A percentile compares a stretch with the other conserved stretches of the same genome.
Evolutionary conservation across 2,888 invertebrate genomes (phyloP).

Genomic region (Ecliptopera silaceata): DNA sequence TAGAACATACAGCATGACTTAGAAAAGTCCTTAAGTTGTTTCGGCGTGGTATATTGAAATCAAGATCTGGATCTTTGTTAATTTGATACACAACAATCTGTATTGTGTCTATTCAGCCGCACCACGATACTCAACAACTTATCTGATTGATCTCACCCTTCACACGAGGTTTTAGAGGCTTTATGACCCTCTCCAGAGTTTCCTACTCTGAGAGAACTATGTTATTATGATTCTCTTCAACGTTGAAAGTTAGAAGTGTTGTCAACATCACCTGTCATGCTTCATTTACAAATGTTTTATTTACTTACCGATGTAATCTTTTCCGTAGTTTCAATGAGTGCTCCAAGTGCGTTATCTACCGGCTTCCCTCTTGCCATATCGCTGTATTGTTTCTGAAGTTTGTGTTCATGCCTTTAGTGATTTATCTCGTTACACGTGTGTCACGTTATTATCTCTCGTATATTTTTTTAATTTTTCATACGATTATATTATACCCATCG

Average conservation of each 20-base stretch:
- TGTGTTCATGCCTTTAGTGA: background rate
- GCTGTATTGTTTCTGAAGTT: conserved; percentile 8
- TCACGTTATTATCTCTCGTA: conserved; percentile 21
- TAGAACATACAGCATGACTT: too few relatives aligned
- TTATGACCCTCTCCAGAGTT: conserved; percentile 16
- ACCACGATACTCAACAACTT: background rate
- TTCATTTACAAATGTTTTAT: conserved; percentile 30
- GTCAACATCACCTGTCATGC: conserved; percentile 28
- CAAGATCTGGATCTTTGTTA: too few relatives aligned
- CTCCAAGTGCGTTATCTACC: conserved; percentile 19
- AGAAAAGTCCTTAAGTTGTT: too few relatives aligned
- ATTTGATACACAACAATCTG: too few relatives aligned
- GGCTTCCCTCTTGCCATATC: conserved; percentile 9
- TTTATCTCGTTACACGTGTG: conserved; percentile 17
- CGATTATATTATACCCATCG: too few relatives aligned
- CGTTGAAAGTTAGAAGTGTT: conserved; percentile 29
- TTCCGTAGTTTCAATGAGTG: conserved; percentile 23
- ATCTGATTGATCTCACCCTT: background rate
- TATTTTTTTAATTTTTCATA: too few relatives aligned
- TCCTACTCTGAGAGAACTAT: conserved; percentile 20
- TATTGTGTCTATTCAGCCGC: background rate
- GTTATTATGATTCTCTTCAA: conserved; percentile 33
- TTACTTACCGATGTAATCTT: conserved; percentile 22
- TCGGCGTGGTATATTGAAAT: too few relatives aligned
- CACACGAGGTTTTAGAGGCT: conserved; percentile 2